Conservation (phyloP, 2,888 invertebrate genomes). For the Ormyrus nitidulus region DNA sequence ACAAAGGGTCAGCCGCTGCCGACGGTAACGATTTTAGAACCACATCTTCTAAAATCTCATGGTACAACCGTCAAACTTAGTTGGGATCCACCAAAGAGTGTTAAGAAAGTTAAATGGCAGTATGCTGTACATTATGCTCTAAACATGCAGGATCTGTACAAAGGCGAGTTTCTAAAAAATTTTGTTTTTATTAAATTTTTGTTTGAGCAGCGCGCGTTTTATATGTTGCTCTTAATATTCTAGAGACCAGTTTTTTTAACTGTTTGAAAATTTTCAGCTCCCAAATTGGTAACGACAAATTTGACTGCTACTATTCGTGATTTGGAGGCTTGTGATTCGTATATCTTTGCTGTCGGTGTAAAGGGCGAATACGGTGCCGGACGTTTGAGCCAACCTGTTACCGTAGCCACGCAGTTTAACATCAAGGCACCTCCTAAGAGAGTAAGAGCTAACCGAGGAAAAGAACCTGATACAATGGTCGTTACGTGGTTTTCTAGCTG, state of each 20-base stretch:
- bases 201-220: background rate
- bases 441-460: slow-evolving; percentile 76
- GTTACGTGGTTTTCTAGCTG: slow-evolving; percentile 87
- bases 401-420: slow-evolving; percentile 81
- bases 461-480: slow-evolving; percentile 76
- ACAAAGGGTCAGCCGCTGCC: slow-evolving; percentile 78
- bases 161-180: slow-evolving; percentile 76
- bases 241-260: background rate
- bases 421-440: slow-evolving; percentile 83
- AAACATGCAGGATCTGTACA: slow-evolving; percentile 78
- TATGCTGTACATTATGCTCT: slow-evolving; percentile 86
- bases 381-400: slow-evolving; percentile 78
- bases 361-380: slow-evolving; percentile 82
- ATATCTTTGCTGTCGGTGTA: slow-evolving; percentile 84
- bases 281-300: slow-evolving; percentile 77
- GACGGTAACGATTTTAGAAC: slow-evolving; percentile 76
- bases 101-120: slow-evolving; percentile 78
- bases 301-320: slow-evolving; percentile 79
- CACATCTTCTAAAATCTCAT: slow-evolving; percentile 77
- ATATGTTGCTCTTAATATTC: background rate
- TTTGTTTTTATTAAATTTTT: slow-evolving; percentile 11
- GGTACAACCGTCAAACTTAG: slow-evolving; percentile 81
- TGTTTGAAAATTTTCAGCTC: slow-evolving; percentile 68
- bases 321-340: slow-evolving; percentile 85
- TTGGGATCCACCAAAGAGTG: slow-evolving; percentile 81